Conservation (phyloP, 53 echinoderm and acorn worm genomes). For the Zoroaster sp. region DNA sequence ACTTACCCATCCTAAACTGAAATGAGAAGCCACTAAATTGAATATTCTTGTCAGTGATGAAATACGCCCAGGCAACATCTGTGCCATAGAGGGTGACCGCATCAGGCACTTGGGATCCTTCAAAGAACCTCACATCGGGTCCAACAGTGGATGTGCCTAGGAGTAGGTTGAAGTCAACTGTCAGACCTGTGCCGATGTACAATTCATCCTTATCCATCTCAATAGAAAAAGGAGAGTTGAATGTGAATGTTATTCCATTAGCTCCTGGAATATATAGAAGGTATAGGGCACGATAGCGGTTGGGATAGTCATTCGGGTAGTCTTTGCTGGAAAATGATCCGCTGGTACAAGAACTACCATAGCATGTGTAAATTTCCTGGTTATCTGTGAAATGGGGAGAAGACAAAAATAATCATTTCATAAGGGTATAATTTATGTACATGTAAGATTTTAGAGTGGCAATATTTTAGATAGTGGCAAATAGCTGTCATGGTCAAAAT, state of each 20-base stretch:
- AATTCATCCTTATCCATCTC: slow-evolving; percentile 88
- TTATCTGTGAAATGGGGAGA: slow-evolving; percentile 29
- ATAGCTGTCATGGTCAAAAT: too few species aligned
- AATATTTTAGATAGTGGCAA: too few species aligned
- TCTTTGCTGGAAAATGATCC: slow-evolving; percentile 64
- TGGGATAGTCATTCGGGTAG: slow-evolving; percentile 68
- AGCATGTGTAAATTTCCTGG: slow-evolving; percentile 77
- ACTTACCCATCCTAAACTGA: slow-evolving; percentile 6
- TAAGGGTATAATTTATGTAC: too few species aligned
- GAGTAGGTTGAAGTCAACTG: background rate
- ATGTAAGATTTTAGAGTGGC: too few species aligned
- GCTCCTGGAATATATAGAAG: slow-evolving; percentile 84
- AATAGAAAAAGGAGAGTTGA: slow-evolving; percentile 64
- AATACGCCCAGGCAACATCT: slow-evolving; percentile 77
- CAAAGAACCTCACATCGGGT: slow-evolving; percentile 69
- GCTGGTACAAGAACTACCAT: slow-evolving; percentile 55
- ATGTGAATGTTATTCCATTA: slow-evolving; percentile 70
- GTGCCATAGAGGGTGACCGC: slow-evolving; percentile 36
- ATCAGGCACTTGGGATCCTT: slow-evolving; percentile 23
- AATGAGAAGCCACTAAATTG: slow-evolving; percentile 61
- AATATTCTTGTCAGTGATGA: slow-evolving; percentile 89
- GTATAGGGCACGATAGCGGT: slow-evolving; percentile 68
- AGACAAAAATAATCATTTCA: too few species aligned
- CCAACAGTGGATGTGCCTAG: slow-evolving; percentile 5
- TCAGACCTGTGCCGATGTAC: slow-evolving; percentile 75